Evolutionary conservation across 2,797 vertebrate species (phyloP), one percentile per base, ranked within the genome.

Genomic region (Paguma larvata): DNA sequence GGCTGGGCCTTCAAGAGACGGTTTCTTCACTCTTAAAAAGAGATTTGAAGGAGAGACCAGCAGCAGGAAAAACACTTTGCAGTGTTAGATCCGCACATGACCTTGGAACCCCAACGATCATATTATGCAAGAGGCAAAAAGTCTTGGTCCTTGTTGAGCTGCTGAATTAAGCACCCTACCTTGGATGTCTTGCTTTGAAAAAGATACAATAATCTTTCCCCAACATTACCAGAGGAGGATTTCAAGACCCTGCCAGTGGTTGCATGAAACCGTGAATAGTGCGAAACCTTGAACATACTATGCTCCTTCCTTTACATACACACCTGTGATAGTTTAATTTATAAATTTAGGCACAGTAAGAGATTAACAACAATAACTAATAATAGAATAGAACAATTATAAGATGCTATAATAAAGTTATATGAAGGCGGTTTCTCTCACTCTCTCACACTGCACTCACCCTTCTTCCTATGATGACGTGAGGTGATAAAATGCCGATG

Each of bases 101-200:
- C 56, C 51, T 63, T 25, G 30, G 41, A 87, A 59, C 48, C 34
- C 53, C 44, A 27, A 48, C n/a, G 13, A 41, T 38, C 30, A 1
- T 41, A 13, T 12, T 46, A 23, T 41, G 4, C 15, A 89, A 89
- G 19, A 77, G 9, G 14, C 16, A 70, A 85, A 94, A 44, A 44
- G 32, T 63, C 15, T 25, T 34, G 48, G 41, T 65, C 70, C 38
- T 78, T 73, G 4, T 8, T 80, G 44, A 97, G 34, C 53, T 91
- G 46, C 32, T 63, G 16, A 77, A 51, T 85, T 85, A 93, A 91
- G 27, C 41, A 53, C 10, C 77, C 80, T 30, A 53, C 25, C 21
- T 46, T 91, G 44, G 44, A 63, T 44, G 75, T 92, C 78, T 73
- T 84, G 10, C 48, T 84, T 80, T 67, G 38, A 89, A 92, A n/a